Evolutionary conservation across 2,888 invertebrate species (phyloP).

Genomic region (Cryptocheilus praepositus): DNA sequence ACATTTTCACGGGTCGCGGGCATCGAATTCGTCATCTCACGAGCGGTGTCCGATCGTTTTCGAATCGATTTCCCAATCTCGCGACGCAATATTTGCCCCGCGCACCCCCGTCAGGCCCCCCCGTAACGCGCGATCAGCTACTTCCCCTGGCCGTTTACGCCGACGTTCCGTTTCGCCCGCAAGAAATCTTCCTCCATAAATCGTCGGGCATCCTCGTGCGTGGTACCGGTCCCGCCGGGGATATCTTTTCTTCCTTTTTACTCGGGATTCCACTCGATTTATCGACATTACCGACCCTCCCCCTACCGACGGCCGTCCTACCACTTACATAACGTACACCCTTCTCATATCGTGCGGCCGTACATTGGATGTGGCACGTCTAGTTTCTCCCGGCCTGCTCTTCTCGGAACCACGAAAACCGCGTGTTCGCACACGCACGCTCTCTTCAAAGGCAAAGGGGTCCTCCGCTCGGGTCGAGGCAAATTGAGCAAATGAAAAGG

Average conservation of each 20-base stretch:
- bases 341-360: slow-evolving; percentile 6
- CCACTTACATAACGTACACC: background rate
- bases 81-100: slow-evolving; percentile 29
- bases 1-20: slow-evolving; percentile 7
- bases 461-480: background rate
- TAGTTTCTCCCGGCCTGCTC: slow-evolving; percentile 30
- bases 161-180: slow-evolving; percentile 24
- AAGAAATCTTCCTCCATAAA: slow-evolving; percentile 59
- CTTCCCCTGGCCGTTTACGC: slow-evolving; percentile 13
- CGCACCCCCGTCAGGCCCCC: slow-evolving; percentile 2
- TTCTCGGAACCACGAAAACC: background rate
- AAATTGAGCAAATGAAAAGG: slow-evolving; percentile 18
- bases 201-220: slow-evolving; percentile 45
- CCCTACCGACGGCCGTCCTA: background rate
- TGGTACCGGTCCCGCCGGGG: slow-evolving; percentile 45
- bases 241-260: slow-evolving; percentile 52
- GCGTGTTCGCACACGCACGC: slow-evolving; percentile 2
- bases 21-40: slow-evolving; percentile 19
- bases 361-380: slow-evolving; percentile 17
- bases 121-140: slow-evolving; percentile 10
- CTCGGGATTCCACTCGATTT: slow-evolving; percentile 57
- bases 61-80: slow-evolving; percentile 14
- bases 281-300: slow-evolving; percentile 59
- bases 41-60: slow-evolving; percentile 21
- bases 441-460: background rate